Percentiles rank a stretch among this genome's conserved stretches.
Conservation (phyloP, 2,113 vertebrate genomes). For the Cochlearius cochlearius region DNA sequence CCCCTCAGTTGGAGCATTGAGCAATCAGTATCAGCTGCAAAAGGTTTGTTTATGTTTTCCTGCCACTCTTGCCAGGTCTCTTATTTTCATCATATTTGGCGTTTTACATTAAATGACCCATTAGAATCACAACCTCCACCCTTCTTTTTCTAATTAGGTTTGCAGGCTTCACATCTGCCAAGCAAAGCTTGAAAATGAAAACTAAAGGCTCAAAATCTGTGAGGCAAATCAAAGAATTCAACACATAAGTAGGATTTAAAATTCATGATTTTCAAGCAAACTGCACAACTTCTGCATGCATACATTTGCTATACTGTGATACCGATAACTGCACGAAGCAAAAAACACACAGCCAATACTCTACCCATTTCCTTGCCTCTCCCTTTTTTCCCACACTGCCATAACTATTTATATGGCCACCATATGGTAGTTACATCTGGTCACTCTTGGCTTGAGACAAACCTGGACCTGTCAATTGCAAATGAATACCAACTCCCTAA, state of each 20-base stretch:
- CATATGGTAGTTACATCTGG: background rate
- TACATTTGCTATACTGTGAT: background rate
- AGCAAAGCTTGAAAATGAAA: slow-evolving; percentile 14
- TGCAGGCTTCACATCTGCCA: background rate
- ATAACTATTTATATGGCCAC: background rate
- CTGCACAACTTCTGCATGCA: background rate
- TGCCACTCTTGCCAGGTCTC: background rate
- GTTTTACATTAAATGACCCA: background rate
- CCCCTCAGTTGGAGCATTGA: background rate
- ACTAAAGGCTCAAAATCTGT: background rate
- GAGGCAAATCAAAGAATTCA: background rate
- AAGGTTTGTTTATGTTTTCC: background rate
- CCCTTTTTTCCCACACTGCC: background rate
- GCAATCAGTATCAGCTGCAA: background rate
- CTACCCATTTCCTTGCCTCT: background rate
- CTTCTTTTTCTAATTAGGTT: slow-evolving; percentile 3
- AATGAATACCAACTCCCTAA: background rate
- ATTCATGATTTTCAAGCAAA: background rate
- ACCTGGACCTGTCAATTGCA: background rate
- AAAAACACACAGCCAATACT: background rate
- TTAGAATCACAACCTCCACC: background rate
- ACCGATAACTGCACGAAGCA: background rate
- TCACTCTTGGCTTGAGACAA: background rate
- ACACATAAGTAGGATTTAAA: background rate
- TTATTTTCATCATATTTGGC: background rate